phyloP scores from a whole-genome alignment of 2,113 vertebrate genomes.

The Pipa parva region DNA sequence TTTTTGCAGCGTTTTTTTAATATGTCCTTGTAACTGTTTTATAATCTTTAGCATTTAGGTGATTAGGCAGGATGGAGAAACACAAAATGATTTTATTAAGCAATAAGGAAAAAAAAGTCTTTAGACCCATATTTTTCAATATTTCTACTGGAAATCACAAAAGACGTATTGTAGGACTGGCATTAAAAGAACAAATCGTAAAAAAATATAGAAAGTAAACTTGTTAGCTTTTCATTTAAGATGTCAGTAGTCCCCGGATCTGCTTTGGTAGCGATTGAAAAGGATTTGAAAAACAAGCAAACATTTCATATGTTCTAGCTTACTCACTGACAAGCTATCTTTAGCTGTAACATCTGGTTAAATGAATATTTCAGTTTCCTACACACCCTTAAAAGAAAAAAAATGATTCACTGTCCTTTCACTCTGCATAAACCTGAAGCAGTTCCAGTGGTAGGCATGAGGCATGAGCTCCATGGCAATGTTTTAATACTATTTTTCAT shows the following conservation, averaged over 20 bases:
- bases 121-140: background rate
- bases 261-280: background rate
- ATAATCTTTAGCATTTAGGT: constrained; percentile 6
- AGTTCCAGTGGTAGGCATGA: background rate
- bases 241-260: background rate
- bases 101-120: constrained; percentile 10
- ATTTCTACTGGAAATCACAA: background rate
- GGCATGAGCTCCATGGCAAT: background rate
- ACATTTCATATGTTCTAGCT: constrained; percentile 19
- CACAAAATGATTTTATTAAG: constrained; percentile 19
- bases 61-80: background rate
- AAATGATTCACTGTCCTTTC: constrained; percentile 7
- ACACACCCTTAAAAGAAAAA: constrained; percentile 13
- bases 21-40: constrained; percentile 23
- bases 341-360: constrained; percentile 29
- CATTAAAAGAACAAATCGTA: background rate
- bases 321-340: constrained; percentile 36
- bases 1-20: constrained; percentile 21
- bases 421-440: background rate
- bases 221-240: background rate
- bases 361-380: constrained; percentile 17
- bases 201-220: background rate
- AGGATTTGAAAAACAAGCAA: background rate
- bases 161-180: background rate
- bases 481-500: constrained; percentile 20